Evolutionary conservation across 2,113 vertebrate genomes (phyloP).

Genomic region (Ranitomeya imitator): DNA sequence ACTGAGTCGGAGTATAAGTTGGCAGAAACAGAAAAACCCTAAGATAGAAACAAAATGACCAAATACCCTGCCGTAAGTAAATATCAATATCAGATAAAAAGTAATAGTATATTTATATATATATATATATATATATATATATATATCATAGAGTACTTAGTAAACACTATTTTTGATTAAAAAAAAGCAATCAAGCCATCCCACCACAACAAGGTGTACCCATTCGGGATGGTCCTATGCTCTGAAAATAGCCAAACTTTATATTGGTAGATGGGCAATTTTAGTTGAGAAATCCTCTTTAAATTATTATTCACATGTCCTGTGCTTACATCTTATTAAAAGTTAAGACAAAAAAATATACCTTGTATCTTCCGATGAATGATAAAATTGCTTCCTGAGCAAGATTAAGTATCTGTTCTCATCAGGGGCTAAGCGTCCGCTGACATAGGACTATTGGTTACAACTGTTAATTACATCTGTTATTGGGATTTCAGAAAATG

Average conservation of each 20-base stretch:
- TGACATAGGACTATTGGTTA: slow-evolving; percentile 4
- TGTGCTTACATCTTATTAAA: not conserved
- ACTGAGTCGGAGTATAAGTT: no score
- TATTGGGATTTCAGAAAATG: slow-evolving; percentile 19
- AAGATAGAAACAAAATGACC: no score
- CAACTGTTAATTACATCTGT: slow-evolving; percentile 30
- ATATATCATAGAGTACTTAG: no score
- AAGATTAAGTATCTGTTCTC: slow-evolving; percentile 18
- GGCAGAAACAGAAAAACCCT: no score
- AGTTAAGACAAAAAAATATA: not conserved
- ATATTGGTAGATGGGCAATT: not conserved
- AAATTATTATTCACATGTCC: not conserved
- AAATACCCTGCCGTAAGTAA: no score
- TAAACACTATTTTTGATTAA: no score
- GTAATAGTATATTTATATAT: no score
- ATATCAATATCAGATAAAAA: no score
- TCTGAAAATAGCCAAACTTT: not conserved
- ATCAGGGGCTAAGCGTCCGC: not conserved
- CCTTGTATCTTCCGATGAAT: not conserved
- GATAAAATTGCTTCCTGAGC: not conserved
- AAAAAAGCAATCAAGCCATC: no score
- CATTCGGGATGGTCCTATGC: no score
- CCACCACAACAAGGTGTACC: no score
- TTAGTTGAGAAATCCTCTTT: not conserved
- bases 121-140: no score